Conservation (phyloP, 2,888 invertebrate genomes). For the Halictus ligatus region DNA sequence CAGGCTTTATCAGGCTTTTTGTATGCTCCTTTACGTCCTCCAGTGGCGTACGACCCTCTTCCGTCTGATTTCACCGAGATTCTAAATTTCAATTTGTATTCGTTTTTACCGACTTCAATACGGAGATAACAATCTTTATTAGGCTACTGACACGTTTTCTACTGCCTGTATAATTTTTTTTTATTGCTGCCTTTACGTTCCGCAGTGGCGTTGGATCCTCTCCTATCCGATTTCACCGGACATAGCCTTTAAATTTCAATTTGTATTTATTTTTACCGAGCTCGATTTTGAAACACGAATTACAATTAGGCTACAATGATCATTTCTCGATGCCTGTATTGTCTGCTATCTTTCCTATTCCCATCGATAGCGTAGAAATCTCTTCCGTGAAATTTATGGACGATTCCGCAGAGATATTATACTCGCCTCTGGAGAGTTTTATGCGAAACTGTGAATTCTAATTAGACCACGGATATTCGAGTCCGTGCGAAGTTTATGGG, state of each 20-base stretch:
- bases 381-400: background rate
- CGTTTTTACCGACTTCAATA: background rate
- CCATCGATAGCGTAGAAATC: background rate
- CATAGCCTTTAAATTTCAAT: background rate
- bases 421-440: background rate
- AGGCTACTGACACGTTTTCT: background rate
- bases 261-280: background rate
- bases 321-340: background rate
- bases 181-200: background rate
- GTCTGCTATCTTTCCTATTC: background rate
- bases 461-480: background rate
- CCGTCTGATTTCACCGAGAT: background rate
- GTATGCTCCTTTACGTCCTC: too few relatives aligned
- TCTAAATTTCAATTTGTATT: constrained; percentile 2
- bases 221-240: too few relatives aligned
- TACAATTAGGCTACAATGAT: background rate
- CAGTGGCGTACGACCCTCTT: too few relatives aligned
- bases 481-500: background rate
- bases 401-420: background rate
- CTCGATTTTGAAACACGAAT: background rate
- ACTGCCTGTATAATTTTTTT: background rate
- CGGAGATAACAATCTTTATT: background rate
- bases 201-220: background rate
- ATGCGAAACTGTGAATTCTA: background rate
- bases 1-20: too few relatives aligned